Evolutionary conservation across 2,888 invertebrate species (phyloP), one percentile per base, ranked within the genome.

Genomic region (Bruchidius siliquastri): DNA sequence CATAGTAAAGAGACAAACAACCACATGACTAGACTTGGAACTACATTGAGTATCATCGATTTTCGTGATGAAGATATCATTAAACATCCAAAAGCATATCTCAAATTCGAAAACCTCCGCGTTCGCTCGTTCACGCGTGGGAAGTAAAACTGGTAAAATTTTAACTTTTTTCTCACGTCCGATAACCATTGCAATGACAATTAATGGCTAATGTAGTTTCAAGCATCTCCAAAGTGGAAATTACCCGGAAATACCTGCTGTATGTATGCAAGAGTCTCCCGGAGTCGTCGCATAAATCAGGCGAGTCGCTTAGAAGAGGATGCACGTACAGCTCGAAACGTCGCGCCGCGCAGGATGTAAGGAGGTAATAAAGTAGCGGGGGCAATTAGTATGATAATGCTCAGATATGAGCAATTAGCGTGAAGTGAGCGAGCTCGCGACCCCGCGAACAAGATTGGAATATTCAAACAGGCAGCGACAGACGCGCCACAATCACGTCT

Each of bases 381-480:
- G 80, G 82, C 85, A 84, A 85, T 86, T 86, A 85, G 84, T 82
- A 85, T 85, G 84, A 82, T 85, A 86, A 85, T 85, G 84, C 82
- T 82, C 80, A 85, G 85, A 86, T 86, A 86, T 84, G 85, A 85
- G 83, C 85, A 85, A 85, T 86, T 85, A 85, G 85, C 84, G 84
- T 83, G 81, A 83, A 82, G 82, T 84, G 85, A 83, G 82, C n/a
- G 81, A 82, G 82, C 77, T 76, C 79, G 79, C 83, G 82, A 81
- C 81, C 83, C 81, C 73, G 76, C 73, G 82, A 84, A 86, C 87
- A 86, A 85, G 86, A 83, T 85, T 86, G 86, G 87, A 87, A 87
- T 87, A 87, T 86, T 86, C 85, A 87, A 86, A 84, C 85, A 86
- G 80, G 75, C 80, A 80, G 80, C 83, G 85, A 85, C 85, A 86